phyloP scores from a whole-genome alignment of 2,113 vertebrate species.

The Urocolius indicus region DNA sequence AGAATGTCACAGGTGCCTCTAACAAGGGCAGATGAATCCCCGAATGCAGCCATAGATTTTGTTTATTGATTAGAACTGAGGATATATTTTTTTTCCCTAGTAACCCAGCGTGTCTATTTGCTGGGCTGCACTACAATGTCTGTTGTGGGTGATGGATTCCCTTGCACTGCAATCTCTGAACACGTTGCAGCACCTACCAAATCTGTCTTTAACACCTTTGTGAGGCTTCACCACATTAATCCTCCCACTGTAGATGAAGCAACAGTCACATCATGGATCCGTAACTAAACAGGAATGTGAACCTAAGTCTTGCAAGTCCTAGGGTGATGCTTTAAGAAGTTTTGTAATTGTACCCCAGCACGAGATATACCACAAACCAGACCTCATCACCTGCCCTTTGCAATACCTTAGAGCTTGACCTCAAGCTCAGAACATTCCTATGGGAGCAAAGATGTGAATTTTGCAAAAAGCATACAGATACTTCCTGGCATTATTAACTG shows the following conservation, averaged over 20 bases:
- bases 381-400: not conserved
- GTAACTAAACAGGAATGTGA: slow-evolving; percentile 28
- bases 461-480: not conserved
- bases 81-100: not conserved
- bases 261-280: not conserved
- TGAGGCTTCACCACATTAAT: not conserved
- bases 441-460: not conserved
- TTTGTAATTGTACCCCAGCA: not conserved
- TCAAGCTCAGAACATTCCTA: not conserved
- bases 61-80: not conserved
- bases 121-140: accelerated
- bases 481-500: not conserved
- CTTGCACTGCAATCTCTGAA: not conserved
- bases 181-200: not conserved
- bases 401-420: not conserved
- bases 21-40: not conserved
- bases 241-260: not conserved
- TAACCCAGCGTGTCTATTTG: not conserved
- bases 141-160: not conserved
- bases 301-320: not conserved
- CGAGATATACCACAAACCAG: not conserved
- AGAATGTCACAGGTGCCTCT: not conserved
- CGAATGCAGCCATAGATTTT: not conserved
- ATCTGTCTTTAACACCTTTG: not conserved
- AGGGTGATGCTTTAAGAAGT: not conserved